phyloP scores from a whole-genome alignment of 2,113 vertebrate species.

The Thomomys bottae region DNA sequence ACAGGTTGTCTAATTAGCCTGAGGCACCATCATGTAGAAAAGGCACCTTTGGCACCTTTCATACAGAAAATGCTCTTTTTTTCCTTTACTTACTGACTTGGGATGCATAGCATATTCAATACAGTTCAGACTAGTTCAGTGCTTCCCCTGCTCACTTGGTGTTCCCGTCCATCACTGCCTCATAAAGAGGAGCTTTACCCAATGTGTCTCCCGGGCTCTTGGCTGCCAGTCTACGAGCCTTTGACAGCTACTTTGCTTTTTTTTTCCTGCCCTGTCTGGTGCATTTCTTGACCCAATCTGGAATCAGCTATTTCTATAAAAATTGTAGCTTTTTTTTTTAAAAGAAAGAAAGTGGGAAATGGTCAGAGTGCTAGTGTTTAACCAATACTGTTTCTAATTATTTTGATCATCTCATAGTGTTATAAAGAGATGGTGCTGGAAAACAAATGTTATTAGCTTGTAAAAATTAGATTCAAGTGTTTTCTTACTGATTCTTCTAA shows the following conservation, averaged over 20 bases:
- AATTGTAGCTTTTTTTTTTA: neutral
- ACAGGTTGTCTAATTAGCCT: neutral
- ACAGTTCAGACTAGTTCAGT: neutral
- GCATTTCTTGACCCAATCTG: neutral
- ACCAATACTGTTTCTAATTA: neutral
- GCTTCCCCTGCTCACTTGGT: neutral
- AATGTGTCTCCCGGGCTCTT: neutral
- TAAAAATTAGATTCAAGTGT: neutral
- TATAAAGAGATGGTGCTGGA: neutral
- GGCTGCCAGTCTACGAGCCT: neutral
- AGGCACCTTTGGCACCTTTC: neutral
- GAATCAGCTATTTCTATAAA: slow-evolving; percentile 21
- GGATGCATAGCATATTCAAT: neutral
- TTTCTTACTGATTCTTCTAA: neutral
- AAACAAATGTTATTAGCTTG: neutral
- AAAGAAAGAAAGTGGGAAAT: neutral
- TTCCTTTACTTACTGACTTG: neutral
- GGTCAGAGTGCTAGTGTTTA: neutral
- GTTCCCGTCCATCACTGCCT: neutral
- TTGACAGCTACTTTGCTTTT: neutral
- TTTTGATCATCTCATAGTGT: slow-evolving; percentile 4
- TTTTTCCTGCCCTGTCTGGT: neutral
- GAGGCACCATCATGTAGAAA: neutral
- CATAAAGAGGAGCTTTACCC: neutral
- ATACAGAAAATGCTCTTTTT: neutral